phyloP scores from a whole-genome alignment of 2,888 invertebrate species.

The Euzetes globulus region DNA sequence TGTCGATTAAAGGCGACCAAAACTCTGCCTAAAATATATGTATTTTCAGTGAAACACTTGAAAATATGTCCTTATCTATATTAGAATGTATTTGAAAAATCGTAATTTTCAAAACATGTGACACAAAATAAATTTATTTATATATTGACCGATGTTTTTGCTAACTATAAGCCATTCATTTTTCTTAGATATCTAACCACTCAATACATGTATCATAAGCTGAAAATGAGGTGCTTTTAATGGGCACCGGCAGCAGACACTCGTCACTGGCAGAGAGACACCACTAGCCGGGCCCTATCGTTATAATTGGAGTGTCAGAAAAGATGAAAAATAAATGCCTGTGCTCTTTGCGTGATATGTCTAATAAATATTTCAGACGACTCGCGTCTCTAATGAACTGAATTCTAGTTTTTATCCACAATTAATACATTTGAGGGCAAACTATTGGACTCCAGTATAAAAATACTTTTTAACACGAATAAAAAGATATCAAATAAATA shows the following conservation, averaged over 20 bases:
- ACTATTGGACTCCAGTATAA: too few relatives aligned
- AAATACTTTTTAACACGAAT: too few relatives aligned
- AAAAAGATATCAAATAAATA: too few relatives aligned
- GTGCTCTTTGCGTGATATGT: constrained; percentile 4
- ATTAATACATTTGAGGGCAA: too few relatives aligned
- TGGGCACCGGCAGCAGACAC: constrained; percentile 20
- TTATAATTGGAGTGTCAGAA: not conserved
- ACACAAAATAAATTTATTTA: not conserved
- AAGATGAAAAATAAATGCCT: constrained; percentile 12
- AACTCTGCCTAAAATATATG: not conserved
- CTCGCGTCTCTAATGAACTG: not conserved
- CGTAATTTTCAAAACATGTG: not conserved
- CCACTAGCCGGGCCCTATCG: not conserved
- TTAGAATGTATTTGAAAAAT: not conserved
- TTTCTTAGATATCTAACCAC: not conserved
- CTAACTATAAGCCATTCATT: not conserved
- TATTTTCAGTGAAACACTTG: not conserved
- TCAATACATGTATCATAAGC: not conserved
- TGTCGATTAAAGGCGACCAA: not conserved
- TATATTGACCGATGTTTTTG: not conserved
- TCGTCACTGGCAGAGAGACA: not conserved
- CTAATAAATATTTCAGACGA: not conserved
- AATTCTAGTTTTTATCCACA: not conserved
- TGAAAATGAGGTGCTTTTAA: not conserved
- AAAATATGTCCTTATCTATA: not conserved